Evolutionary conservation across 64 coral and sea anemone species (phyloP), one percentile per base, ranked within the genome.

Genomic region (Stichodactyla helianthus): DNA sequence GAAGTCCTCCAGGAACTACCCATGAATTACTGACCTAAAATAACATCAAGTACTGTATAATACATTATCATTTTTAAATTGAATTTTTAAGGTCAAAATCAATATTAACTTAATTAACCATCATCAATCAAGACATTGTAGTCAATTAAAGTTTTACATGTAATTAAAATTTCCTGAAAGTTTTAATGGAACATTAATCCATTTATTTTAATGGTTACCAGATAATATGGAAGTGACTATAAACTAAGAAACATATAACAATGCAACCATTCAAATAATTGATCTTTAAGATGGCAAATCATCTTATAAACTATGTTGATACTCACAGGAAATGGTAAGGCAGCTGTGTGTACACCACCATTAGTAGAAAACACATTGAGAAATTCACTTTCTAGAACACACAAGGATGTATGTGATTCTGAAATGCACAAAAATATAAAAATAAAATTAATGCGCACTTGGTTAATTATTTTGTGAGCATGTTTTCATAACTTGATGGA

Each of bases 301-400:
- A 44, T 44, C 35, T 44, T 44, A 44, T 44, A 15, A 60, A 60
- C 18, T 60, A 60, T 17, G 59, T 22, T 68, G 63, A 68, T 20
- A 54, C 93, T 92, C 25, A 95, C 93, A 77, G 87, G 90, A 81
- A 95, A 95, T 10, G 93, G 93, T 12, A 95, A 55, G 27, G 93
- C 71, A 52, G 88, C 85, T 50, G 84, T 92, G 50, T 92, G 58
- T 20, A 92, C 57, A n/a, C 81, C 83, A 19, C 93, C 93, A 79
- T 85, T 82, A 50, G 70, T 63, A 70, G 87, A 83, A 52, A 95
- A 89, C 12, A 95, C 77, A 84, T 92, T 88, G 22, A 95, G 91
- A 53, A 65, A 92, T 62, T 88, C 77, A 83, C 76, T 89, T 82
- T 95, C 90, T 22, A 95, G 54, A 9, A 95, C n/a, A 63, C 93